These are phyloP conservation scores for Phenacoccus solenopsis DNA, from an alignment of 1,140 invertebrate species.

Conservation along the genomic window DNA sequence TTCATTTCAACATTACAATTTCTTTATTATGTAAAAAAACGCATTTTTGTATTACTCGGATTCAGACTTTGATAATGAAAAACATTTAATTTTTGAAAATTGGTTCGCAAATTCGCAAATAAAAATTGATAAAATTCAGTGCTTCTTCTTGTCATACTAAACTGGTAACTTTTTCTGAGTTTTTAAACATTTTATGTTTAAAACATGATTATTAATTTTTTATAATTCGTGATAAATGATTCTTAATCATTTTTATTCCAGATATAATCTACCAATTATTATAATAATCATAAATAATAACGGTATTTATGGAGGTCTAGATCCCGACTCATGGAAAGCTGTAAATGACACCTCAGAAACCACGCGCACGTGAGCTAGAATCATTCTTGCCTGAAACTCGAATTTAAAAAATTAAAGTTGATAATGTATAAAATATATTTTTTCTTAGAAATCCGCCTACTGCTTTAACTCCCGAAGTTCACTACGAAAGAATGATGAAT, in stretches of 20 bases:
- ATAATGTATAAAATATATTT: background rate
- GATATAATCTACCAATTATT: constrained; percentile 83
- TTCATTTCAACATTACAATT: background rate
- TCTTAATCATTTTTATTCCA: too few species aligned
- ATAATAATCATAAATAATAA: constrained; percentile 92
- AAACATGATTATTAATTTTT: too few species aligned
- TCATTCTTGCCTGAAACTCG: background rate
- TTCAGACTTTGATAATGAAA: too few species aligned
- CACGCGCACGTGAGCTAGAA: constrained; percentile 34
- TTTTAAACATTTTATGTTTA: too few species aligned
- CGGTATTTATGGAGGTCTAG: constrained; percentile 81
- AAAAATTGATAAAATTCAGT: constrained; percentile 10
- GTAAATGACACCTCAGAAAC: constrained; percentile 52
- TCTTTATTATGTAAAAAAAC: background rate
- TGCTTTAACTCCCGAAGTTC: constrained; percentile 55
- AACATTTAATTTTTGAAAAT: too few species aligned
- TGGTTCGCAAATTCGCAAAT: background rate
- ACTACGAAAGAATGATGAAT: constrained; percentile 81
- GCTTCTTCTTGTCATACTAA: constrained; percentile 24
- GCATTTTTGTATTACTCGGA: background rate
- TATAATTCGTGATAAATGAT: too few species aligned
- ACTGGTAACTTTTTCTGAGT: too few species aligned
- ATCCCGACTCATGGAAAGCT: constrained; percentile 55
- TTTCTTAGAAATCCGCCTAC: constrained; percentile 62
- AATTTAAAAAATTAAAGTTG: constrained; percentile 18